phyloP scores from a whole-genome alignment of 37 sponge, comb jelly and placozoan genomes.

The Spongilla lacustris region DNA sequence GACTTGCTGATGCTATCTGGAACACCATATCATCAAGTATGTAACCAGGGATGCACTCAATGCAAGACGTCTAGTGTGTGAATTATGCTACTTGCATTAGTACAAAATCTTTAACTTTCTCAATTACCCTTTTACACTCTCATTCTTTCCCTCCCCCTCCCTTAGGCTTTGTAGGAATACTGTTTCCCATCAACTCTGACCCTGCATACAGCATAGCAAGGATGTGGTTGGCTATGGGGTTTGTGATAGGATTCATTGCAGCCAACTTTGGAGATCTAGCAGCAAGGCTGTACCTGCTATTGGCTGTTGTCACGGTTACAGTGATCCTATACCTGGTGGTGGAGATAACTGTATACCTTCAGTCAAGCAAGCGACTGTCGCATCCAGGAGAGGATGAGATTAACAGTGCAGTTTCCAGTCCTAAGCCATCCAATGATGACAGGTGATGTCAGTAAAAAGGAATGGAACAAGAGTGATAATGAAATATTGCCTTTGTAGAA shows the following conservation, averaged over 20 bases:
- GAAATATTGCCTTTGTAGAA: no score
- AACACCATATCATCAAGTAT: conserved; percentile 56
- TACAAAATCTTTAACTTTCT: not conserved
- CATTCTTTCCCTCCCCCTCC: not conserved
- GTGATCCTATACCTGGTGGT: not conserved
- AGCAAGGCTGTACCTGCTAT: not conserved
- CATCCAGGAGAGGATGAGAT: not conserved
- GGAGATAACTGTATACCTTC: not conserved
- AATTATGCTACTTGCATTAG: no score
- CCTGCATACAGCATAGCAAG: not conserved
- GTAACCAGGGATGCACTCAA: no score
- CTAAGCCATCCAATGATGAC: no score
- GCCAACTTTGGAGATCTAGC: not conserved
- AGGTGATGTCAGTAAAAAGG: no score
- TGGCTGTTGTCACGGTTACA: not conserved
- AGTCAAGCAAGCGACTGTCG: not conserved
- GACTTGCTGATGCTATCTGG: conserved; percentile 53
- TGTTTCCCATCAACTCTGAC: not conserved
- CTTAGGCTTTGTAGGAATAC: not conserved
- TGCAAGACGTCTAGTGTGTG: not conserved
- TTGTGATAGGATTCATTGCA: not conserved
- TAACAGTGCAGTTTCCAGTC: no score
- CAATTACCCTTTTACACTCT: not conserved
- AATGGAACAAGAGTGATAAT: no score
- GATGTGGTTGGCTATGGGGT: not conserved